Base-by-base conservation (phyloP, 2,113 vertebrate species). In the Leucopsar rothschildi region DNA sequence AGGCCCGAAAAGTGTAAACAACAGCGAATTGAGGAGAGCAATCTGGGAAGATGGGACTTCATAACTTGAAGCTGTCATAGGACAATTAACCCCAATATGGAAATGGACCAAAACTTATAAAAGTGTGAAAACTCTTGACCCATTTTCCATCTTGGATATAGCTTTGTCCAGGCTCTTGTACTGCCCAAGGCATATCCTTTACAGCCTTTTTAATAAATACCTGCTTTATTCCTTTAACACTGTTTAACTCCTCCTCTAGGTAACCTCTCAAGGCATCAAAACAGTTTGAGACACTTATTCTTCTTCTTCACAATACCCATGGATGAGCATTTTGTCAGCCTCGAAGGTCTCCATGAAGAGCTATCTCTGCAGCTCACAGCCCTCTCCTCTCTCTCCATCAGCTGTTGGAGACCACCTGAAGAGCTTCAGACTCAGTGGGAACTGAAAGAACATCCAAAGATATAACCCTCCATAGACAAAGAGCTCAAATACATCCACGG, bases 361-460 rank as follows among this genome's bases (percentile, higher is more conserved):
- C 19, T 10, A 4, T 19, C 25, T 45, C 50, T 83, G 21, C n/a
- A 49, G 18, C 40, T 87, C 65, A 64, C 56, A 52, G 12, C 7
- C 11, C 24, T 3, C 7, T 84, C 12, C 3, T 3, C 31, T 71
- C 28, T n/a, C 21, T 57, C 9, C 0, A 0, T 39, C 4, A 2
- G 19, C 2, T 49, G 7, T 16, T 2, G 1, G 47, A 69, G 39
- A 77, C 21, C 29, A 52, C 27, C 64, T n/a, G 64, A 42, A 57
- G 7, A 55, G 4, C 33, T 83, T 83, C 47, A 52, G 17, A n/a
- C 17, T 59, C 25, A 19, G 3, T 40, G 28, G 47, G 29, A 64
- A 29, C 9, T 49, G 27, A 37, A 55, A 78, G 52, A 86, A 66
- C 66, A 64, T 27, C 35, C 35, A 73, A 60, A 83, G 39, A 78